phyloP scores from a whole-genome alignment of 2,888 invertebrate genomes.

The Smittia sp. region DNA sequence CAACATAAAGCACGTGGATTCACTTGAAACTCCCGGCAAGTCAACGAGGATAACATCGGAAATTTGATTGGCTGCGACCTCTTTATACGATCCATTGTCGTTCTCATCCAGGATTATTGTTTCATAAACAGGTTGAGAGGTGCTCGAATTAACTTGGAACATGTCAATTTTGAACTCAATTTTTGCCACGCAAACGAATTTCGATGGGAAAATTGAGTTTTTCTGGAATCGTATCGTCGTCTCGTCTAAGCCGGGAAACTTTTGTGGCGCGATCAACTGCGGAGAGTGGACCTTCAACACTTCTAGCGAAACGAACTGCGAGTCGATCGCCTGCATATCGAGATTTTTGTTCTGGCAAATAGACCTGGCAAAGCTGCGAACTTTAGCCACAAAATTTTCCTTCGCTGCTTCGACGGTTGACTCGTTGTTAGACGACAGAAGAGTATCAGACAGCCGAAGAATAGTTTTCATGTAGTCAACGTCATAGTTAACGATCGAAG shows the following conservation, averaged over 20 bases:
- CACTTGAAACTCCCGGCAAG: not conserved
- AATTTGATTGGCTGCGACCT: not conserved
- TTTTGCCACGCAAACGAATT: constrained; percentile 27
- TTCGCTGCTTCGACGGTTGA: constrained; percentile 5
- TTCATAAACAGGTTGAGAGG: not conserved
- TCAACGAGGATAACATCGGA: not conserved
- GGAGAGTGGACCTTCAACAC: constrained; percentile 17
- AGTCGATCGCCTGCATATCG: not conserved
- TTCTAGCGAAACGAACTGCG: not conserved
- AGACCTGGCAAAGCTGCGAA: constrained; percentile 9
- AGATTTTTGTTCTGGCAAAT: constrained; percentile 13
- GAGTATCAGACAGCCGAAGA: constrained; percentile 19
- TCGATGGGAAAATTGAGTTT: not conserved
- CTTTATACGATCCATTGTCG: not conserved
- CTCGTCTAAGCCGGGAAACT: not conserved
- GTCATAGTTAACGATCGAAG: not conserved
- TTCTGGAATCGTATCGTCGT: not conserved
- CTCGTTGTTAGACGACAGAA: constrained; percentile 3
- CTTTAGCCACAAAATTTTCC: not conserved
- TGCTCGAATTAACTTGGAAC: not conserved
- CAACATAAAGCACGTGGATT: not conserved
- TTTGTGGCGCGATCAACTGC: not conserved
- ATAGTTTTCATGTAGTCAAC: constrained; percentile 28
- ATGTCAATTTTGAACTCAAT: constrained; percentile 12
- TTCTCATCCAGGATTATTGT: not conserved